These are phyloP conservation scores for Subacronicta megacephala DNA, from an alignment of 2,888 invertebrate genomes.

Conservation along the genomic window DNA sequence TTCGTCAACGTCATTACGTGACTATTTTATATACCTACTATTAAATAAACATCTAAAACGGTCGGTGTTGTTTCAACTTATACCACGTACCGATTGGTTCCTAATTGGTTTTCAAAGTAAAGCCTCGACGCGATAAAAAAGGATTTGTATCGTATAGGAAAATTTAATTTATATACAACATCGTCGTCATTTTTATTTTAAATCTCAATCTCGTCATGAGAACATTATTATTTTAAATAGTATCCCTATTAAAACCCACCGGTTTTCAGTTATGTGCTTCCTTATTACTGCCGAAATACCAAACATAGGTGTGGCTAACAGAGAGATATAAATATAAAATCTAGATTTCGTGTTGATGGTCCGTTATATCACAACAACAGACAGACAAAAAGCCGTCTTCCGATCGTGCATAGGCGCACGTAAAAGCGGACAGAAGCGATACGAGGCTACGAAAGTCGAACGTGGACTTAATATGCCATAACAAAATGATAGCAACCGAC, in stretches of 20 bases:
- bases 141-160: conserved; percentile 16
- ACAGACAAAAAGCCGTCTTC: conserved; percentile 62
- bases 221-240: background rate
- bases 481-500: conserved; percentile 53
- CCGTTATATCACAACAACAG: conserved; percentile 52
- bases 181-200: conserved; percentile 12
- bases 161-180: conserved; percentile 19
- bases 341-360: conserved; percentile 43
- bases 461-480: conserved; percentile 62
- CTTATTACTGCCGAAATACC: conserved; percentile 14
- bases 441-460: conserved; percentile 63
- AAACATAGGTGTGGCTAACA: conserved; percentile 1
- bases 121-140: conserved; percentile 25
- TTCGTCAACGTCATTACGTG: conserved; percentile 65
- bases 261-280: conserved; percentile 17
- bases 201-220: background rate
- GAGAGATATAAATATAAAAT: conserved; percentile 23
- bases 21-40: conserved; percentile 64
- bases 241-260: conserved; percentile 10
- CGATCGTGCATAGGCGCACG: conserved; percentile 54
- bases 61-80: conserved; percentile 58
- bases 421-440: conserved; percentile 57
- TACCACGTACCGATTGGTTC: conserved; percentile 65
- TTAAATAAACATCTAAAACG: conserved; percentile 56
- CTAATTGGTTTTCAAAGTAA: conserved; percentile 61